Evolutionary conservation across 1,140 invertebrate species (phyloP), one percentile per base, ranked within the genome.

Genomic region (Pemphigus obesinymphae): DNA sequence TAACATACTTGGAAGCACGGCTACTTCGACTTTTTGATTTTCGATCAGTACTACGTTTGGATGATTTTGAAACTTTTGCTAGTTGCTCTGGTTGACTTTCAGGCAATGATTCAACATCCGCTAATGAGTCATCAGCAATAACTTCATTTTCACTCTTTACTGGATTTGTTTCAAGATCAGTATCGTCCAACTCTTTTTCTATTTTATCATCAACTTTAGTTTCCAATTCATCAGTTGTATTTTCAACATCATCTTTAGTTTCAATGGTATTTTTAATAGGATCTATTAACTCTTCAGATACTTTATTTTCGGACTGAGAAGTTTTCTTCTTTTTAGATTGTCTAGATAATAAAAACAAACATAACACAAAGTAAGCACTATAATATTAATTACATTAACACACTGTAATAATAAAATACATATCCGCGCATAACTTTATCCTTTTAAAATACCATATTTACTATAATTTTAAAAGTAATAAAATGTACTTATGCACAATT

Each of bases 231-330:
- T 82, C 81, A 55, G 72, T 55, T 81, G 48, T 82, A 82, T 34
- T 82, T 82, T 61, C 84, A 82, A 84, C 84, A 82, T 84, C 87
- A 87, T 85, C 86, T 87, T 82, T 66, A 75, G 48, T 34, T 68
- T 61, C 43, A 26, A 7, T 37, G n/a, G n/a, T 34, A 66, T 17
- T 17, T 72, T 73, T 82, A 50, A n/a, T 31, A 84, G 86, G 86
- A 82, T 86, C 84, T 34, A 85, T 55, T 53, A 84, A 82, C 23
- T 83, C 84, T 17, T 85, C 85, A 17, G 81, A 26, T 84, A 87
- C 85, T 20, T 78, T 68, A 34, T 72, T 15, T 10, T 86, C 88
- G 43, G 87, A 20, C 13, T 87, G 86, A 10, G 87, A 68, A 40
- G 70, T 86, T 86, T 66, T 83, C 73, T 83, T 83, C 66, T 72